A percentile compares a stretch with the other conserved stretches of the same genome.
Conservation (phyloP, 1,140 invertebrate genomes). For the Schlechtendalia chinensis region DNA sequence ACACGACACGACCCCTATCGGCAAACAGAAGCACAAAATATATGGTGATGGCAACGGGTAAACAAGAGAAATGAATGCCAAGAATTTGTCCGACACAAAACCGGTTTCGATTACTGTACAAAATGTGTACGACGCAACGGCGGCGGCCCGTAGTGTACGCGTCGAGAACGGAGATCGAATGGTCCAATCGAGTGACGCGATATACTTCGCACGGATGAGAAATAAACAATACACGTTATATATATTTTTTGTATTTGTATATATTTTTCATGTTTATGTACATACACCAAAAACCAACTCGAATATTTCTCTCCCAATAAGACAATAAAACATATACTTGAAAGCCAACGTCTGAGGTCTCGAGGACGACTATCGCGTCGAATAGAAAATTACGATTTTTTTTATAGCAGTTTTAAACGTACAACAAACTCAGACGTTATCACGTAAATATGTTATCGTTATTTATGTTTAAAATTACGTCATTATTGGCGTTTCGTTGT, state of each 20-base stretch:
- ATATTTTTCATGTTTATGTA: not conserved
- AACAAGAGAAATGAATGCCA: constrained; percentile 49
- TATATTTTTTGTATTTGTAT: not conserved
- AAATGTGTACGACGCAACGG: not conserved
- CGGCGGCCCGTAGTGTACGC: not conserved
- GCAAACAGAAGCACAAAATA: constrained; percentile 1
- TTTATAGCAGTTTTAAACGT: not conserved
- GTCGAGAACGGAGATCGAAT: not conserved
- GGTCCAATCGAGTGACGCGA: constrained; percentile 8
- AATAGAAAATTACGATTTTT: not conserved
- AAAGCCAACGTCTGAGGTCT: not conserved
- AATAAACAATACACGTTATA: constrained; percentile 25
- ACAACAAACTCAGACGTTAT: not conserved
- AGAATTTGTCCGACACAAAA: constrained; percentile 46
- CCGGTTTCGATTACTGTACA: constrained; percentile 41
- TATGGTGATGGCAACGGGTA: not conserved
- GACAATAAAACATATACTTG: not conserved
- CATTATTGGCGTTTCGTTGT: not conserved
- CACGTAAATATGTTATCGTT: no score
- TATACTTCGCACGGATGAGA: constrained; percentile 2
- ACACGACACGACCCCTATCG: not conserved
- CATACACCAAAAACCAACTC: not conserved
- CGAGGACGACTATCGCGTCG: not conserved
- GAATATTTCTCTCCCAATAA: not conserved
- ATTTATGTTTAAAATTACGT: not conserved